Conservation (phyloP, 92 coral and sea anemone species). For the Isaurus tuberculatus region DNA sequence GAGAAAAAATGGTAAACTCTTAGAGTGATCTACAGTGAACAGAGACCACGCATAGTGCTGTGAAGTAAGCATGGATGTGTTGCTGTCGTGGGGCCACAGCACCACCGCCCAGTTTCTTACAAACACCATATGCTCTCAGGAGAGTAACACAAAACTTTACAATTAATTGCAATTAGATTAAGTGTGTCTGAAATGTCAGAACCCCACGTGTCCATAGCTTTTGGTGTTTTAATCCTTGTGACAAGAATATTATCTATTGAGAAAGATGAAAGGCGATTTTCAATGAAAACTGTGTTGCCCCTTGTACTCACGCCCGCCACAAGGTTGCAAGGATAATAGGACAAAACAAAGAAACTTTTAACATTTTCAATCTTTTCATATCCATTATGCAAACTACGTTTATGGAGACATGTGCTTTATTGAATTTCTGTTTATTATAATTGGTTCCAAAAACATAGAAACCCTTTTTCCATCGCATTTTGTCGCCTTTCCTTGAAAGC, state of each 20-base stretch:
- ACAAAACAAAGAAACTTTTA: slow-evolving; percentile 65
- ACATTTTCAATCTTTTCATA: slow-evolving; percentile 77
- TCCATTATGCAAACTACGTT: slow-evolving; percentile 90
- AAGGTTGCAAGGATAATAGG: slow-evolving; percentile 68
- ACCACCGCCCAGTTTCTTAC: slow-evolving; percentile 51
- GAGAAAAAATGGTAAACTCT: not conserved
- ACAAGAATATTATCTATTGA: slow-evolving; percentile 66
- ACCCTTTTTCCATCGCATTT: slow-evolving; percentile 3
- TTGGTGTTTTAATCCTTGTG: slow-evolving; percentile 60
- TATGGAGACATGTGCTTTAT: slow-evolving; percentile 83
- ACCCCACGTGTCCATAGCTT: slow-evolving; percentile 65
- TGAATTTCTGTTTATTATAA: slow-evolving; percentile 70
- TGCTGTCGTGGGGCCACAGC: slow-evolving; percentile 7
- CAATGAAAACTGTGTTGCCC: slow-evolving; percentile 59
- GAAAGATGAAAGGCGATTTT: slow-evolving; percentile 61
- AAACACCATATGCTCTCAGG: slow-evolving; percentile 65
- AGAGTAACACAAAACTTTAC: slow-evolving; percentile 61
- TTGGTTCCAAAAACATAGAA: slow-evolving; percentile 13
- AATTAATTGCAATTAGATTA: slow-evolving; percentile 67
- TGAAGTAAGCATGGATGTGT: not conserved
- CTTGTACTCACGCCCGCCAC: slow-evolving; percentile 71
- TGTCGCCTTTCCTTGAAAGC: not conserved
- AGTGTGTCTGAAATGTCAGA: slow-evolving; percentile 77
- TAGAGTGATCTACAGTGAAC: too few relatives aligned
- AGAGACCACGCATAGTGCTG: not conserved